Evolutionary conservation across 1,140 invertebrate species (phyloP), one percentile per base, ranked within the genome.

Genomic region (Monomorium pharaonis): DNA sequence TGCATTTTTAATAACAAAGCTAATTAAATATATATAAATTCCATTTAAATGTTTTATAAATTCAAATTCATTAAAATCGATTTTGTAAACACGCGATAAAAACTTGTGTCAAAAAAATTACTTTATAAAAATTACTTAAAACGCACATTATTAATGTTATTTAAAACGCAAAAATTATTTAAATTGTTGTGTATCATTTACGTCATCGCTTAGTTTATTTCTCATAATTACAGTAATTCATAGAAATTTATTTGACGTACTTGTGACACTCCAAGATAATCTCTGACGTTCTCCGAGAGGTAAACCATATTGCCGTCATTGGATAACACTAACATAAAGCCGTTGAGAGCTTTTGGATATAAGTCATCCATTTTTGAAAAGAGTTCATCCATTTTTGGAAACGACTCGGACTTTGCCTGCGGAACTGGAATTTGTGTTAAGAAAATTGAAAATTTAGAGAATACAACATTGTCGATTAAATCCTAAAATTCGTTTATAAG

Each of bases 221-320:
- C 24, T 58, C n/a, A 56, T 18, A 21, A 58, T 60, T 33, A 30
- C 5, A 58, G 0, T 30, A 72, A 44, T 33, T 72, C 58, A 24
- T 44, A 24, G 5, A 24, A 24, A 14, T 58, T 74, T 16, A 0
- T 24, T 14, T 65, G 30, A 70, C 65, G 87, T 95, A 99, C 98
- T 97, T 99, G 98, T 86, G 97, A 97, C 14, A 99, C 96, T 47
- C 98, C 98, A 58, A 99, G 96, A 94, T 98, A 98, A 84, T 98
- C 97, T 84, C 97, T 97, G 74, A 99, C 98, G 92, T 98, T 99
- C 92, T 98, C 98, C 7, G 98, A 99, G 65, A 98, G 96, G 94
- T 98, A 99, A 12, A 98, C 96, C 89, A 99, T 97, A 92, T 99
- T 98, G 14, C 98, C 98, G 89, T 98, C 98, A 86, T 96, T 96